Evolutionary conservation across 2,113 vertebrate species (phyloP).

Genomic region (Erpornis zantholeuca): DNA sequence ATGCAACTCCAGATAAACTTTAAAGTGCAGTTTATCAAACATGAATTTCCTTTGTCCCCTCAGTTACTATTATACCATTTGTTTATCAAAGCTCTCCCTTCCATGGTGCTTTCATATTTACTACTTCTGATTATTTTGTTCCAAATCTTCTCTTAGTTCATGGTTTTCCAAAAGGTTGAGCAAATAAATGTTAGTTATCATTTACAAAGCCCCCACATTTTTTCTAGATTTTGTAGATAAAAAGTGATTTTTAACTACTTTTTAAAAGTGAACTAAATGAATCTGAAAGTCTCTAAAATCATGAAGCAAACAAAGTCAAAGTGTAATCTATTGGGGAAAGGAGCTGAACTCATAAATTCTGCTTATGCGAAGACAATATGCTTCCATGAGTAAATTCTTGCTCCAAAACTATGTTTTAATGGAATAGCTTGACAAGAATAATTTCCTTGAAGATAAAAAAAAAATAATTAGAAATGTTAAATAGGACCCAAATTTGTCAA

Average conservation of each 20-base stretch:
- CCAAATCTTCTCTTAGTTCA: not conserved
- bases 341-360: not conserved
- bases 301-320: not conserved
- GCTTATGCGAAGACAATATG: not conserved
- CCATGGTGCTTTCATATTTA: not conserved
- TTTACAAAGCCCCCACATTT: not conserved
- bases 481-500: slow-evolving; percentile 24
- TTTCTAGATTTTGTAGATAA: not conserved
- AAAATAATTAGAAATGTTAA: slow-evolving; percentile 30
- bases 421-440: not conserved
- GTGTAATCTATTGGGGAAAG: not conserved
- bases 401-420: slow-evolving; percentile 9
- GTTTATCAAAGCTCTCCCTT: not conserved
- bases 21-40: not conserved
- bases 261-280: not conserved
- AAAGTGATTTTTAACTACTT: not conserved
- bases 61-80: not conserved
- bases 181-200: not conserved
- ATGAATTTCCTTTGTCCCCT: not conserved
- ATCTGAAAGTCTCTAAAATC: not conserved
- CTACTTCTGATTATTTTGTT: not conserved
- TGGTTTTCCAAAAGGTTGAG: not conserved
- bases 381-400: not conserved
- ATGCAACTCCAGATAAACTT: not conserved
- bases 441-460: slow-evolving; percentile 2